A percentile compares a stretch with the other conserved stretches of the same genome.
These are phyloP conservation scores for Choreutis nemorana DNA, from an alignment of 2,888 invertebrate species.

Conservation along the genomic window DNA sequence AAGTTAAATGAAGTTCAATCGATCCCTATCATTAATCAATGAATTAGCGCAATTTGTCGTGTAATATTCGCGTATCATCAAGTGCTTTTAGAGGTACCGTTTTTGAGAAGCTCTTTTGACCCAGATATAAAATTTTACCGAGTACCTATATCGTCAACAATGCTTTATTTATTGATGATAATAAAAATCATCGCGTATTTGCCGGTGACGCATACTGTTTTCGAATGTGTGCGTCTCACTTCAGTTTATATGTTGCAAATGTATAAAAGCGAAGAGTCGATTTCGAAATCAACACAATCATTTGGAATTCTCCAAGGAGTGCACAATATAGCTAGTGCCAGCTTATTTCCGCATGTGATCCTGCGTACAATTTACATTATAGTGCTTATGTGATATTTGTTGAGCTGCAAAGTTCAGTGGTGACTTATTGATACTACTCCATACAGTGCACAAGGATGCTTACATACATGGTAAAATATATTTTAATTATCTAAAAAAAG, in stretches of 20 bases:
- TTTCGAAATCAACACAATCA: constrained; percentile 64
- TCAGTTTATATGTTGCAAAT: constrained; percentile 57
- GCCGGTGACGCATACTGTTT: constrained; percentile 21
- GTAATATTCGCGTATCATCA: constrained; percentile 17
- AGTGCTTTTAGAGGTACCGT: constrained; percentile 21
- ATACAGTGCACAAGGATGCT: constrained; percentile 42
- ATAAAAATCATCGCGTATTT: constrained; percentile 34
- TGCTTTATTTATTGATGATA: constrained; percentile 38
- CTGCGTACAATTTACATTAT: constrained; percentile 17
- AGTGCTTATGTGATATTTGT: constrained; percentile 34
- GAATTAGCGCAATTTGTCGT: no score
- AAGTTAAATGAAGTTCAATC: no score
- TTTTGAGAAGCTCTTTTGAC: constrained; percentile 17
- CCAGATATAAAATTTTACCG: no score
- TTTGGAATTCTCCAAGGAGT: constrained; percentile 56
- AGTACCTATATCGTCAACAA: no score
- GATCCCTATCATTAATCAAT: no score
- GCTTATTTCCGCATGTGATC: constrained; percentile 46
- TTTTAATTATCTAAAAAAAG: constrained; percentile 2
- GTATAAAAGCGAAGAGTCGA: constrained; percentile 59
- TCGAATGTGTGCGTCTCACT: constrained; percentile 24
- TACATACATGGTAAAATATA: constrained; percentile 30
- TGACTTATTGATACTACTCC: constrained; percentile 13
- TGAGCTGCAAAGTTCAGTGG: constrained; percentile 24
- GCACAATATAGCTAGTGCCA: constrained; percentile 35